Conservation (phyloP, 2,113 vertebrate genomes). For the Eubucco bourcierii region DNA sequence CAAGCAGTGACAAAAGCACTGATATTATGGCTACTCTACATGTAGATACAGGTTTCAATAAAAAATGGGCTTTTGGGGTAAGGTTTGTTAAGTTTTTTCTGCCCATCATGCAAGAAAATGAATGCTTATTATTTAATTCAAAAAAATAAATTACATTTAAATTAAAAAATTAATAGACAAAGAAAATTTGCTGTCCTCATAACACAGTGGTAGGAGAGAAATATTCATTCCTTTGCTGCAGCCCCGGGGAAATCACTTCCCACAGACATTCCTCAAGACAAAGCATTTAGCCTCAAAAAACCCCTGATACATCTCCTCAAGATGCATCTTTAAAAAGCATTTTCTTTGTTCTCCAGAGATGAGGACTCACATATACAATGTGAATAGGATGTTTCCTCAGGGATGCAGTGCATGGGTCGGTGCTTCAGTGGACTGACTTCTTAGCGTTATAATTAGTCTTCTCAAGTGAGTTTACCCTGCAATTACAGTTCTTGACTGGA, state of each 20-base stretch:
- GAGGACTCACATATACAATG: neutral
- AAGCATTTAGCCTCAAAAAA: neutral
- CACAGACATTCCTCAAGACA: neutral
- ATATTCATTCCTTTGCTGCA: neutral
- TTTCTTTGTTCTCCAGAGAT: neutral
- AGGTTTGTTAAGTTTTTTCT: neutral
- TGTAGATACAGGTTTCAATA: neutral
- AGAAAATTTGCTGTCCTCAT: neutral
- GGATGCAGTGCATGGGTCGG: fast-evolving
- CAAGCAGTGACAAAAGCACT: neutral
- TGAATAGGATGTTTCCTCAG: neutral
- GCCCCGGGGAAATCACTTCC: neutral
- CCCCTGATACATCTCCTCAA: too few relatives aligned
- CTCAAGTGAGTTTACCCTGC: neutral
- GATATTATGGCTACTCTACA: neutral
- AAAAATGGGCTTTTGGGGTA: neutral
- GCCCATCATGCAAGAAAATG: neutral
- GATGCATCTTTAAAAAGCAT: neutral
- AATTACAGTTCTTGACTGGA: neutral
- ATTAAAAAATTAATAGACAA: neutral
- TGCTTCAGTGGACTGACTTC: neutral
- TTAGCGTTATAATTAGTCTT: neutral
- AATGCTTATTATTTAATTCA: neutral
- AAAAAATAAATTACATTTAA: neutral
- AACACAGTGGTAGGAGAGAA: neutral